phyloP scores from a whole-genome alignment of 2,888 invertebrate genomes.

The Pammene fasciana region DNA sequence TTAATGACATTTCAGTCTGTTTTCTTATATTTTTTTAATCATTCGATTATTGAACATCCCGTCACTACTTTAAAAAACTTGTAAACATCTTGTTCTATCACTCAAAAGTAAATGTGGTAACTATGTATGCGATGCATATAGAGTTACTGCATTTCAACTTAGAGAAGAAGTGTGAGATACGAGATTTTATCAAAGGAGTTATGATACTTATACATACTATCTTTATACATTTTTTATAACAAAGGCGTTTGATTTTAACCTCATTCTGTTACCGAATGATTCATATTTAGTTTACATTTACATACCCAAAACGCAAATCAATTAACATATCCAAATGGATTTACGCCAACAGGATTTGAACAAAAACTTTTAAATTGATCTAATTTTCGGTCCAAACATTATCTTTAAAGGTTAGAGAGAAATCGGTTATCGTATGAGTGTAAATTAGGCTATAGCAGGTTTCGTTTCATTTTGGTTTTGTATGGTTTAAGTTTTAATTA shows the following conservation, averaged over 20 bases:
- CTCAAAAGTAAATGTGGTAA: no score
- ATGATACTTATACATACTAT: no score
- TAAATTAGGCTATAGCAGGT: slow-evolving; percentile 22
- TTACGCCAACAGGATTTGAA: slow-evolving; percentile 34
- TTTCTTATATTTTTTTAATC: no score
- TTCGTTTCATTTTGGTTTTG: slow-evolving; percentile 7
- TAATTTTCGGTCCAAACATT: slow-evolving; percentile 37
- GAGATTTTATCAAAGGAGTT: no score
- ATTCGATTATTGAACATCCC: no score
- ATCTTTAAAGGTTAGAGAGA: slow-evolving; percentile 32
- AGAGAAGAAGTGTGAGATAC: no score
- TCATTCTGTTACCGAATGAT: slow-evolving; percentile 3
- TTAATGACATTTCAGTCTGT: no score
- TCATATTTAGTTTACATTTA: slow-evolving; percentile 19
- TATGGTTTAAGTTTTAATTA: slow-evolving; percentile 11
- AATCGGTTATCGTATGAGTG: slow-evolving; percentile 36
- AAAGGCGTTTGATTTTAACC: neutral
- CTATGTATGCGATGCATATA: no score
- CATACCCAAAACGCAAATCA: slow-evolving; percentile 16
- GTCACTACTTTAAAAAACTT: no score
- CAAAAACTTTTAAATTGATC: slow-evolving; percentile 37
- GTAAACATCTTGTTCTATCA: no score
- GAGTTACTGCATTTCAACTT: no score
- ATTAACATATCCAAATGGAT: slow-evolving; percentile 38
- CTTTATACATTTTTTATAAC: neutral